phyloP scores from a whole-genome alignment of 2,888 invertebrate genomes.

The Drosophila quinaria region DNA sequence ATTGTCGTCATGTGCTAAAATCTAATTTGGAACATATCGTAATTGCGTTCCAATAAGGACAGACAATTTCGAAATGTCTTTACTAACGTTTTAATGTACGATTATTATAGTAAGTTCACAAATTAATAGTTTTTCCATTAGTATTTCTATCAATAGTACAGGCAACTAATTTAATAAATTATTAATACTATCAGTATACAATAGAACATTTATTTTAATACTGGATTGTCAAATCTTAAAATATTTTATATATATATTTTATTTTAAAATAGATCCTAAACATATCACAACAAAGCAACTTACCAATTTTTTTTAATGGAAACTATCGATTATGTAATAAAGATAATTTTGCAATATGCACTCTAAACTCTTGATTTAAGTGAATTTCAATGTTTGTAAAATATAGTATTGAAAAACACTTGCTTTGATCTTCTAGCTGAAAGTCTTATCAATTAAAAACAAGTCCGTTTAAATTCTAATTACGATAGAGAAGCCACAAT shows the following conservation, averaged over 20 bases:
- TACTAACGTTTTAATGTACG: slow-evolving; percentile 5
- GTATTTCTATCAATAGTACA: neutral
- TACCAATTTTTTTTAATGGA: neutral
- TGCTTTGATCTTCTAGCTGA: neutral
- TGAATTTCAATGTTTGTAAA: neutral
- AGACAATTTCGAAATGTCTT: slow-evolving; percentile 8
- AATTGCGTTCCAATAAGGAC: neutral
- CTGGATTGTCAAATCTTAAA: too few species aligned
- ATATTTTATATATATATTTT: too few species aligned
- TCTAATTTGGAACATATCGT: slow-evolving; percentile 31
- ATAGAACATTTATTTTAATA: neutral
- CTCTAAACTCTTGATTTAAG: neutral
- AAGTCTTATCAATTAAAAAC: neutral
- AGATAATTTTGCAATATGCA: neutral
- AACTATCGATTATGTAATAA: neutral
- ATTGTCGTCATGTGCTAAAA: slow-evolving; percentile 39
- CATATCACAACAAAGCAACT: too few species aligned
- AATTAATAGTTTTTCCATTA: neutral
- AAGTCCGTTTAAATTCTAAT: slow-evolving; percentile 13
- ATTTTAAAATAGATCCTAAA: neutral
- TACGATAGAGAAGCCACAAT: neutral
- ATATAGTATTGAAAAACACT: neutral
- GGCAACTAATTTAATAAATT: neutral
- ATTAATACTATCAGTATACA: neutral
- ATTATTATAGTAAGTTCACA: neutral